Conservation (phyloP, 2,113 vertebrate genomes). For the Ranitomeya imitator region DNA sequence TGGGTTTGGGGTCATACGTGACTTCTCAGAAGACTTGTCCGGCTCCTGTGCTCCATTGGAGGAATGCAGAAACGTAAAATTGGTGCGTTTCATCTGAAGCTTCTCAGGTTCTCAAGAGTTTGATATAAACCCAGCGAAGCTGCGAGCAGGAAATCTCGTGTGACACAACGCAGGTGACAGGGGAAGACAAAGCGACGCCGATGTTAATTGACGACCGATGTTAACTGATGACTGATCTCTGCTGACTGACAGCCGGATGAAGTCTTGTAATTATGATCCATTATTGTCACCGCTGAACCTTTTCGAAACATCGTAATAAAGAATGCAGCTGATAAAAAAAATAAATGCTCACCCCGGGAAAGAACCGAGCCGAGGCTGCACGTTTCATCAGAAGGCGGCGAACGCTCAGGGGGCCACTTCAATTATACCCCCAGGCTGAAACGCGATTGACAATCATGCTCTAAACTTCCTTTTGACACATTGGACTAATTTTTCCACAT, state of each 20-base stretch:
- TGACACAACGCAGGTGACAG: background rate
- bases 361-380: background rate
- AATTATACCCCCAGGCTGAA: no score
- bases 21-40: no score
- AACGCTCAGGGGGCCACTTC: background rate
- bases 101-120: no score
- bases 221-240: background rate
- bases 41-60: no score
- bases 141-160: background rate
- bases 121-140: background rate
- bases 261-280: conserved; percentile 8
- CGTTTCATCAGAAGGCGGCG: background rate
- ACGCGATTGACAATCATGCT: no score
- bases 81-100: no score
- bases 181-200: background rate
- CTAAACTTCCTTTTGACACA: no score
- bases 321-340: no score
- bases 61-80: no score
- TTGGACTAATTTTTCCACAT: no score
- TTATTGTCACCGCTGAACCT: background rate
- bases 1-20: no score
- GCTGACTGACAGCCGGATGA: background rate
- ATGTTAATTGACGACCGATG: background rate
- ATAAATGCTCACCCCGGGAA: background rate
- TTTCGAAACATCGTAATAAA: conserved; percentile 3